Base-by-base conservation (phyloP, 1,140 invertebrate species). In the Rhynchophorus ferrugineus region DNA sequence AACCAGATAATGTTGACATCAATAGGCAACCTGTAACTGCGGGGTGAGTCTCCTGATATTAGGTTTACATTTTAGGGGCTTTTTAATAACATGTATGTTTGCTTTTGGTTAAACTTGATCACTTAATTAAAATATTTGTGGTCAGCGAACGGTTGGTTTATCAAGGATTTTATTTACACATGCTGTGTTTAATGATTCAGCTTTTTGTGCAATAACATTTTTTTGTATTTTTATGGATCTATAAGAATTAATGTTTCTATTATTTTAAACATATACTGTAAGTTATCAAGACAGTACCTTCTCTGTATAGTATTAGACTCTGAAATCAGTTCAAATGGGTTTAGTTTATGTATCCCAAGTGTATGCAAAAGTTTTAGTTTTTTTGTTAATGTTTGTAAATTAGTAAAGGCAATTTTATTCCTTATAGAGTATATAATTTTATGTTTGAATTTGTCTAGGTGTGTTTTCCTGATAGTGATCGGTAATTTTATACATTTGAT, bases 1-100 rank as follows among this genome's bases (percentile, higher is more conserved):
- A 58, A 21, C 63, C 64, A 59, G 91, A 95, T 71, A 95, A 95
- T 73, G 80, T 94, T 49, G 88, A 88, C 63, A 87, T 95, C 56
- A 85, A 88, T 57, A 75, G 84, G 52, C 83, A 83, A 62, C 85
- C 87, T 18, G 79, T 92, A 39, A 86, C 89, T 65, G 87, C 89
- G 70, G 91, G 91, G 91, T 94, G 79, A 78, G 85, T 75, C n/a
- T 41, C n/a, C 9, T 42, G 6, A 44, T 24, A 17, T 36, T 34
- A 17, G 7, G 3, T 13, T 22, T 18, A 9, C 16, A 29, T 19
- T 47, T 48, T 36, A 20, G 20, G 3, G 19, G 11, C 14, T 9
- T 52, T 16, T 29, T 41, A 11, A 47, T 9, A 35, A 8, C 13
- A 22, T 14, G 24, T 33, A 46, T 35, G 8, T 35, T 11, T n/a